Evolutionary conservation across 2,113 vertebrate species (phyloP), one percentile per base, ranked within the genome.

Genomic region (Cyrtonyx montezumae): DNA sequence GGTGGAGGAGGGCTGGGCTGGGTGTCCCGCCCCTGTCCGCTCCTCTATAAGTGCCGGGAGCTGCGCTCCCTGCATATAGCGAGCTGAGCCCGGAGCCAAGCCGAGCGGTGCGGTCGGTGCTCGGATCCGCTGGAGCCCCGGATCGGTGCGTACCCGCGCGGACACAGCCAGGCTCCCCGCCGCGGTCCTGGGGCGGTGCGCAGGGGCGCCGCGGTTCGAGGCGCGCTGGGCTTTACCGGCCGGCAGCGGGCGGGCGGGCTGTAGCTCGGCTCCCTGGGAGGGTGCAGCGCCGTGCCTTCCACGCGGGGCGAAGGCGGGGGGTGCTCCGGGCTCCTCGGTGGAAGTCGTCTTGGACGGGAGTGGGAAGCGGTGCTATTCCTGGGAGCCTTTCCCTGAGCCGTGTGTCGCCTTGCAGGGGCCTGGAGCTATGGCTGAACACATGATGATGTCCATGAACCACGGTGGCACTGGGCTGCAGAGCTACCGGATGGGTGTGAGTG

Each of bases 371-470:
- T 2, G 88, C 61, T 8, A 65, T 28, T 17, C 6, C 13, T 62
- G 37, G 86, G 76, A 69, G 77, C 90, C 48, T 42, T 59, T 82
- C 37, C 79, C 76, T 76, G 70, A 94, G 88, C 59, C 48, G 80
- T 17, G 70, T 56, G 90, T 88, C 61, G 2, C 15, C 87, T 66
- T 23, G 63, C 75, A 22, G 67, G 78, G 84, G 58, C 2, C 59
- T 2, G 85, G 82, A 94, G 84, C 59, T 85, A 99, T 99, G 99
- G 98, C 98, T 8, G 99, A 99, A 95, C 99, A 99, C 92, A 98
- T 99, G 98, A 98, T 99, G 99, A 98, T 99, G 98, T 96, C 99
- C 81, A 97, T 99, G 98, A 98, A 98, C 97, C 99, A 99, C 96
- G 96, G 97, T 9, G 98, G 98, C 73, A 95, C 95, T 53, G 96